Percentiles rank a stretch among this genome's conserved stretches.
Evolutionary conservation across 2,113 vertebrate species (phyloP).

Genomic region (Aleadryas rufinucha): DNA sequence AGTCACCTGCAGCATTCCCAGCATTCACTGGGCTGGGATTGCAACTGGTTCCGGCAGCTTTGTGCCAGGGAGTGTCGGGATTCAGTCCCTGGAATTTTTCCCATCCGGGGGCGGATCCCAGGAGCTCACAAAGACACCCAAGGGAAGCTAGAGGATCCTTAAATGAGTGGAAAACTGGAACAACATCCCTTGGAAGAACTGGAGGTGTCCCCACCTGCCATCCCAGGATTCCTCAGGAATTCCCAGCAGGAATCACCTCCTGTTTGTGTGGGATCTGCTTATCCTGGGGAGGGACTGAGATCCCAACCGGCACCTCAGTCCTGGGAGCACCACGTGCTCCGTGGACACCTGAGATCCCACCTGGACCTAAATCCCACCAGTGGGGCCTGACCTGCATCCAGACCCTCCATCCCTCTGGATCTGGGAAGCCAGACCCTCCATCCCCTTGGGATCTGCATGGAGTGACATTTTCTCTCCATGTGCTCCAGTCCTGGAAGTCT

Average conservation of each 20-base stretch:
- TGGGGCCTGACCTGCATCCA: rapidly evolving
- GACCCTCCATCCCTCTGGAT: not conserved
- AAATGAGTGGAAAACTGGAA: not conserved
- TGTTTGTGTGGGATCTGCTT: not conserved
- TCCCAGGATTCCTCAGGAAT: not conserved
- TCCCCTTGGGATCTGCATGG: not conserved
- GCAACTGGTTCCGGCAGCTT: not conserved
- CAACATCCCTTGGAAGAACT: not conserved
- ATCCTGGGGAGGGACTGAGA: not conserved
- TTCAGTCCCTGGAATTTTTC: not conserved
- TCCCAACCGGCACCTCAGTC: not conserved
- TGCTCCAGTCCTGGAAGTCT: rapidly evolving
- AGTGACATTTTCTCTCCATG: rapidly evolving
- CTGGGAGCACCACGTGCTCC: not conserved
- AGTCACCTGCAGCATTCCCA: not conserved
- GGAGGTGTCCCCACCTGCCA: not conserved
- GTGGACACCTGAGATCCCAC: not conserved
- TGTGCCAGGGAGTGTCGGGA: not conserved
- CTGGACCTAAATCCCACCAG: not conserved
- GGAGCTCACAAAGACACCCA: not conserved
- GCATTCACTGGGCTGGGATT: not conserved
- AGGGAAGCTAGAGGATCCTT: not conserved
- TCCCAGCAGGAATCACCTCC: not conserved
- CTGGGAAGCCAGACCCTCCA: not conserved
- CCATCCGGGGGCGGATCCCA: not conserved